Conservation (phyloP, 2,113 vertebrate genomes). For the Pelecanus crispus region DNA sequence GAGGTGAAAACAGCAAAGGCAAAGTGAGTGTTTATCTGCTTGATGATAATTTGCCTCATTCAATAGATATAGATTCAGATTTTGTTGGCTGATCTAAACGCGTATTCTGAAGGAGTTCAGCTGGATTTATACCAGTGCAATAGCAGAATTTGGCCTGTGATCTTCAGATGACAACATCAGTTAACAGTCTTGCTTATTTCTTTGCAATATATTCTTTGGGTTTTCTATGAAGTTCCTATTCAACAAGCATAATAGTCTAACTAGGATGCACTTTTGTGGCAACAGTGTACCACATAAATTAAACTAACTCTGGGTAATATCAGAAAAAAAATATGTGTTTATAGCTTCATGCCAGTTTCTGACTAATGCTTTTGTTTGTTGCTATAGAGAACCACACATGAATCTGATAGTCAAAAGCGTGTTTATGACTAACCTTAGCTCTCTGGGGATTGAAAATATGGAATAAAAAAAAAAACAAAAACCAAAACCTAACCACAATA, state of each 20-base stretch:
- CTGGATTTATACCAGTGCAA: neutral
- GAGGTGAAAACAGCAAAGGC: neutral
- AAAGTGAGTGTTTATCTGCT: neutral
- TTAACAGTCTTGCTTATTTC: neutral
- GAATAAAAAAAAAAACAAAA: neutral
- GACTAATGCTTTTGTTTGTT: slow-evolving; percentile 73
- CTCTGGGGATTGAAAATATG: slow-evolving; percentile 53
- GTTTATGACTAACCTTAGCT: slow-evolving; percentile 59
- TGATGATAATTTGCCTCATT: neutral
- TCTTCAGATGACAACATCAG: neutral
- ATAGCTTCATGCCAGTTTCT: slow-evolving; percentile 63
- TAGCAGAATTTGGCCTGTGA: neutral
- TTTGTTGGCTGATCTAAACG: neutral
- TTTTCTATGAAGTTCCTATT: neutral
- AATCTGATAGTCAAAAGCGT: slow-evolving; percentile 54
- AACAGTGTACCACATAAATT: slow-evolving; percentile 54
- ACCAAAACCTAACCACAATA: neutral
- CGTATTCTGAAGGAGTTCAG: neutral
- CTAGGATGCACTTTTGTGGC: slow-evolving; percentile 37
- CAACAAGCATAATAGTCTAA: neutral
- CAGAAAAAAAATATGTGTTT: slow-evolving; percentile 61
- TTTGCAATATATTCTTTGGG: neutral
- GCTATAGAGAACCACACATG: slow-evolving; percentile 66
- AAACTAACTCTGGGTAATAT: slow-evolving; percentile 63
- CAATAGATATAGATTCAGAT: neutral